A percentile compares a stretch with the other conserved stretches of the same genome.
These are phyloP conservation scores for Pseudochirops corinnae DNA, from an alignment of 2,797 vertebrate genomes.

Conservation along the genomic window DNA sequence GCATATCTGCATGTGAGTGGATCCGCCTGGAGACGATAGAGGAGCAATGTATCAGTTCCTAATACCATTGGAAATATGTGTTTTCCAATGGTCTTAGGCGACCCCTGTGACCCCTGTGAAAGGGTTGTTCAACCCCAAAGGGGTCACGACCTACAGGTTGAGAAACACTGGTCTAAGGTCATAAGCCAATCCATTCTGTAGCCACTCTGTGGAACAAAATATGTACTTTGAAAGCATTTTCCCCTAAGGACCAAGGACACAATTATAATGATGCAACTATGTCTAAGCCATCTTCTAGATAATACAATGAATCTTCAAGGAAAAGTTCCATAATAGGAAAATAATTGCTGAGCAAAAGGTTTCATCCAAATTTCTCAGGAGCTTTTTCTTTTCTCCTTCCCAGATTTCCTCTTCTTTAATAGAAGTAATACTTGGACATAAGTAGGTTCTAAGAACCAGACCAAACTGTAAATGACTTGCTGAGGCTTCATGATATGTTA, in stretches of 20 bases:
- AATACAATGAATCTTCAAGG: background rate
- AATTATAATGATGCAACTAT: background rate
- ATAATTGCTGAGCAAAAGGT: background rate
- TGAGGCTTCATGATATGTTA: conserved; percentile 54
- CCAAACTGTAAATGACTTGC: conserved; percentile 52
- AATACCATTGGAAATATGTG: no score
- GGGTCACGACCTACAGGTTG: no score
- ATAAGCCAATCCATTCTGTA: conserved; percentile 16
- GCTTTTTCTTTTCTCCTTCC: background rate
- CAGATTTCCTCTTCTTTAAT: conserved; percentile 42
- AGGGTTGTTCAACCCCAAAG: no score
- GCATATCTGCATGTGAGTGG: no score
- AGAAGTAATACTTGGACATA: conserved; percentile 29
- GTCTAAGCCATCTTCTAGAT: background rate
- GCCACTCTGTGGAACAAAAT: background rate
- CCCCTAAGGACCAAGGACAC: background rate
- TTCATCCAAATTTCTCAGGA: conserved; percentile 51
- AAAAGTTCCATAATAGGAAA: conserved; percentile 13
- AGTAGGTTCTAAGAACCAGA: conserved; percentile 50
- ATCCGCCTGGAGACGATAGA: no score
- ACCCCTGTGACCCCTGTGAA: no score
- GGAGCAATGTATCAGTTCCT: no score
- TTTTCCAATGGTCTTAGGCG: no score
- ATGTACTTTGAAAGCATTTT: background rate
- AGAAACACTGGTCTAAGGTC: background rate